These are phyloP conservation scores for Ptychoptera contaminata DNA, from an alignment of 2,888 invertebrate species.

Conservation along the genomic window DNA sequence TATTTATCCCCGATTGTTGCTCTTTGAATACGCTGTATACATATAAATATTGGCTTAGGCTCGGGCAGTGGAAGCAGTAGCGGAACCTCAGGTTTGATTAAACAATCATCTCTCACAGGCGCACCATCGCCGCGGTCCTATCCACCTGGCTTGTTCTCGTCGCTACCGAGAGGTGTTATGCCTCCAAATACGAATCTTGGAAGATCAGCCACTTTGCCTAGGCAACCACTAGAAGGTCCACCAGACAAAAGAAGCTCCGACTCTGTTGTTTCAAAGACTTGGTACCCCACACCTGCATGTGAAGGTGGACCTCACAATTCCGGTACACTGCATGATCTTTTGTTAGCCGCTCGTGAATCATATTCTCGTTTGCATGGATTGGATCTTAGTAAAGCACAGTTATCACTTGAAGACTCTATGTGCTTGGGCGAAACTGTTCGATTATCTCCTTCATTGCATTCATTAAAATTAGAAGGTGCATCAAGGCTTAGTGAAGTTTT, in stretches of 20 bases:
- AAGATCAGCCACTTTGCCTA: slow-evolving; percentile 32
- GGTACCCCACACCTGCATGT: slow-evolving; percentile 37
- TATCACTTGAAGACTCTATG: slow-evolving; percentile 37
- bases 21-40: neutral
- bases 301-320: slow-evolving; percentile 27
- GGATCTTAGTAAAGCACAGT: slow-evolving; percentile 38
- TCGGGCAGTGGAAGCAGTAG: slow-evolving; percentile 34
- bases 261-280: slow-evolving; percentile 34
- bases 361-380: slow-evolving; percentile 35
- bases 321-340: slow-evolving; percentile 20
- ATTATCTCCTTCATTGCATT: slow-evolving; percentile 34
- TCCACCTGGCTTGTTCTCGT: slow-evolving; percentile 31
- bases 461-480: slow-evolving; percentile 36
- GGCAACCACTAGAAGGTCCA: slow-evolving; percentile 31
- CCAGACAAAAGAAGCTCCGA: slow-evolving; percentile 36
- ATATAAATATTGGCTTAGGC: slow-evolving; percentile 14
- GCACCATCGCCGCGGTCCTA: slow-evolving; percentile 20
- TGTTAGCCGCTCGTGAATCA: slow-evolving; percentile 30
- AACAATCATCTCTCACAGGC: slow-evolving; percentile 20
- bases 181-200: slow-evolving; percentile 32
- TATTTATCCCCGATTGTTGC: neutral
- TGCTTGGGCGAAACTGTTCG: slow-evolving; percentile 39
- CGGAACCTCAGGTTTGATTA: slow-evolving; percentile 23
- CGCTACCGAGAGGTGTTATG: slow-evolving; percentile 32
- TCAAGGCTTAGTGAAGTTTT: slow-evolving; percentile 37